Evolutionary conservation across 2,888 invertebrate genomes (phyloP), one percentile per base, ranked within the genome.

Genomic region (Torymus auratus): DNA sequence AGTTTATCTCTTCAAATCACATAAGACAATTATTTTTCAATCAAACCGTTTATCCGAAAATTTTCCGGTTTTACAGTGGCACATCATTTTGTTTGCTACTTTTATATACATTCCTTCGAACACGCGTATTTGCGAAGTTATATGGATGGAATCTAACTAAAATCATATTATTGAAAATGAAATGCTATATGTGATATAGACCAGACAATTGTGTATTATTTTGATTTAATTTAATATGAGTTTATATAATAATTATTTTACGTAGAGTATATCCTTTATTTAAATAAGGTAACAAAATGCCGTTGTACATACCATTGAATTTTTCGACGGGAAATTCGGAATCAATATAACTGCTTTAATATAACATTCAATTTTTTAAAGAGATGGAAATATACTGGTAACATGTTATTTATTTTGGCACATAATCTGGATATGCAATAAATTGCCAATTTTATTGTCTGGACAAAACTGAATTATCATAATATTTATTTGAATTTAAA

Each of bases 261-360:
- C 20, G 14, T 55, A 23, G 14, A 55, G 15, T 53, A 55, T 62
- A 20, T 20, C 28, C n/a, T 53, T 73, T 62, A 61, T 56, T 73
- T 41, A 56, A 55, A 72, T 72, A 62, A 28, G n/a, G 55, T 64
- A 53, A 28, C 28, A 64, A 69, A 70, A 70, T 70, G 58, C 17
- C 56, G 41, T 58, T 56, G 12, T 12, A 20, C 11, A 11, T 15
- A 7, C 4, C 58, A 10, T n/a, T 56, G 3, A 20, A 62, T 53
- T 53, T 62, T n/a, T 64, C 28, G 7, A 10, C 23, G 4, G 23
- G 15, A 52, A 65, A 41, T 41, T 14, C 55, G 28, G 56, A 73
- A 73, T 73, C 65, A 73, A 73, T 73, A 73, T 73, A 73, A 56
- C 5, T 55, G 20, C 41, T 56, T 20, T 13, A 28, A 23, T 73